Percentiles rank a stretch among this genome's conserved stretches.
These are phyloP conservation scores for Nineta flava DNA, from an alignment of 2,888 invertebrate genomes.

Conservation along the genomic window DNA sequence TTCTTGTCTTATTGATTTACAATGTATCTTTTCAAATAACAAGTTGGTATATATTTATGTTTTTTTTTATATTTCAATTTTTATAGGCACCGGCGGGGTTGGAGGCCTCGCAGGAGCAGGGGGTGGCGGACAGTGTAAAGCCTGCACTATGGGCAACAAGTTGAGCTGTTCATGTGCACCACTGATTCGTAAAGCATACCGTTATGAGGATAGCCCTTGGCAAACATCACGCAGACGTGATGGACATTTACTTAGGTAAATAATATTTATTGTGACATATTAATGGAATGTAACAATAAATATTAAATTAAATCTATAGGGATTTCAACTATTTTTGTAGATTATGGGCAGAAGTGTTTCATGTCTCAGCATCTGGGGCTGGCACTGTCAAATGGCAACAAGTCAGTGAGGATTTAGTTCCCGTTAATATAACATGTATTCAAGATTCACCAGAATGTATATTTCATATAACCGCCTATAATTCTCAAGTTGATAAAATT, in stretches of 20 bases:
- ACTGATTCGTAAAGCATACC: slow-evolving; percentile 88
- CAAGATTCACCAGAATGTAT: slow-evolving; percentile 93
- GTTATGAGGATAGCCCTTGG: slow-evolving; percentile 93
- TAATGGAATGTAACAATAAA: not conserved
- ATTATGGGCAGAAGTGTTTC: slow-evolving; percentile 97
- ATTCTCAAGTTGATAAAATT: slow-evolving; percentile 97
- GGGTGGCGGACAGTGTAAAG: slow-evolving; percentile 39
- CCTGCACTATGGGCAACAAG: slow-evolving; percentile 89
- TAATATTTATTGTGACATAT: not conserved
- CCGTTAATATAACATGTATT: slow-evolving; percentile 95
- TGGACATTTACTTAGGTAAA: slow-evolving; percentile 75
- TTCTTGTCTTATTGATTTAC: not conserved
- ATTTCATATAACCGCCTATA: slow-evolving; percentile 98
- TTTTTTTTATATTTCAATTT: not conserved
- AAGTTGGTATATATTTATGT: not conserved
- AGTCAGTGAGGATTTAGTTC: slow-evolving; percentile 94
- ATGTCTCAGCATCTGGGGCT: slow-evolving; percentile 84
- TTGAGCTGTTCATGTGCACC: slow-evolving; percentile 94
- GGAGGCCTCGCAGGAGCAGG: slow-evolving; percentile 33
- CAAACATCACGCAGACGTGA: slow-evolving; percentile 72
- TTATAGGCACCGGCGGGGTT: slow-evolving; percentile 10
- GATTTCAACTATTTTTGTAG: slow-evolving; percentile 33
- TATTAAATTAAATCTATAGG: not conserved
- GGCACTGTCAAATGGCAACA: slow-evolving; percentile 95
- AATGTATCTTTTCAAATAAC: not conserved